A percentile compares a stretch with the other conserved stretches of the same genome.
Evolutionary conservation across 2,797 vertebrate genomes (phyloP).

Genomic region (Rachycentron canadum): DNA sequence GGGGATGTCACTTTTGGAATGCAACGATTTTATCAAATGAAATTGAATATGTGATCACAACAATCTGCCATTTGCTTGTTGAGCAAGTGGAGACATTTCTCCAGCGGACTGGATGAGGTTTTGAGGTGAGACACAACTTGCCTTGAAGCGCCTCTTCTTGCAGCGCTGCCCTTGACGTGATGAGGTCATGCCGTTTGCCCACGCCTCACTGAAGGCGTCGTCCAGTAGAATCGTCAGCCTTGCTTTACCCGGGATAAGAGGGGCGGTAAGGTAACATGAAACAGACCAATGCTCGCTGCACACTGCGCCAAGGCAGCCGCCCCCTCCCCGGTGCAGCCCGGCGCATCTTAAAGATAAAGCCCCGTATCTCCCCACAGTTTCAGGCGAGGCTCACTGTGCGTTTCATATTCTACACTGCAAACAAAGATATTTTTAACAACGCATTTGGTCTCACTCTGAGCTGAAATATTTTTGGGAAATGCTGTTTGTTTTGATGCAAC

Average conservation of each 20-base stretch:
- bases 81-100: background rate
- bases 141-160: conserved; percentile 38
- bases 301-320: conserved; percentile 34
- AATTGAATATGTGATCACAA: background rate
- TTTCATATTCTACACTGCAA: conserved; percentile 29
- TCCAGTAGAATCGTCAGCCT: conserved; percentile 66
- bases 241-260: conserved; percentile 67
- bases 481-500: background rate
- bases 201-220: conserved; percentile 64
- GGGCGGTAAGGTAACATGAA: conserved; percentile 63
- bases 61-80: background rate
- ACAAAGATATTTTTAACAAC: background rate
- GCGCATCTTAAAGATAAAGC: conserved; percentile 73
- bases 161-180: conserved; percentile 70
- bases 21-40: background rate
- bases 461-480: background rate
- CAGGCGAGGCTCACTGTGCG: conserved; percentile 9
- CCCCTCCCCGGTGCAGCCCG: conserved; percentile 39
- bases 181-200: conserved; percentile 73
- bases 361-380: conserved; percentile 26
- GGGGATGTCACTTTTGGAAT: background rate
- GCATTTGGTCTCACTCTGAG: background rate
- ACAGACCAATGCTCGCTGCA: conserved; percentile 64
- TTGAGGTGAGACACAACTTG: conserved; percentile 3
- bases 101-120: background rate